These are phyloP conservation scores for Meloidogyne hapla DNA, from an alignment of 1,140 invertebrate species.

Conservation along the genomic window DNA sequence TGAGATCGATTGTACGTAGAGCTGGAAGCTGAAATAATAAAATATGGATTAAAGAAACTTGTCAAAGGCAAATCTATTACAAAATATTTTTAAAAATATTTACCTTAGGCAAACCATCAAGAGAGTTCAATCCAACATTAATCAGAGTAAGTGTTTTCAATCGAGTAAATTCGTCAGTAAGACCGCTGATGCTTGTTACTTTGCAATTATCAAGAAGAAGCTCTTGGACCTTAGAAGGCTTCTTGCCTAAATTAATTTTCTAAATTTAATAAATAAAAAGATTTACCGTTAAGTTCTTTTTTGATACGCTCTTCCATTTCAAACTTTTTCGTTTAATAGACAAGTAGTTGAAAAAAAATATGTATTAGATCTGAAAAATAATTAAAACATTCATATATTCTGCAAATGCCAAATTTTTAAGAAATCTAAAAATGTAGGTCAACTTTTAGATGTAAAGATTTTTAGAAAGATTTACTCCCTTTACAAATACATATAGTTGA, in stretches of 20 bases:
- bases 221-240: conserved; percentile 33
- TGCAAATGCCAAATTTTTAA: too few relatives aligned
- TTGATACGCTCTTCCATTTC: conserved; percentile 19
- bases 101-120: conserved; percentile 44
- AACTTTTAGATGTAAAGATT: too few relatives aligned
- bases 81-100: background rate
- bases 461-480: too few relatives aligned
- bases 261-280: background rate
- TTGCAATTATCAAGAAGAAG: conserved; percentile 44
- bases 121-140: conserved; percentile 36
- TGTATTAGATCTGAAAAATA: too few relatives aligned
- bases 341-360: too few relatives aligned
- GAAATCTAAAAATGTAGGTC: too few relatives aligned
- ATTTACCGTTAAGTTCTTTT: conserved; percentile 19
- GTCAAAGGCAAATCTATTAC: too few relatives aligned
- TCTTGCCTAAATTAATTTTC: conserved; percentile 18
- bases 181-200: conserved; percentile 28
- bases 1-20: conserved; percentile 40
- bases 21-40: conserved; percentile 16
- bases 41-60: too few relatives aligned
- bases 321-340: background rate
- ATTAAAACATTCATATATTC: too few relatives aligned
- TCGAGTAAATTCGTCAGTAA: conserved; percentile 37
- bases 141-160: conserved; percentile 43
- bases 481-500: too few relatives aligned